Conservation (phyloP, 2,113 vertebrate genomes). For the Aythya baeri region DNA sequence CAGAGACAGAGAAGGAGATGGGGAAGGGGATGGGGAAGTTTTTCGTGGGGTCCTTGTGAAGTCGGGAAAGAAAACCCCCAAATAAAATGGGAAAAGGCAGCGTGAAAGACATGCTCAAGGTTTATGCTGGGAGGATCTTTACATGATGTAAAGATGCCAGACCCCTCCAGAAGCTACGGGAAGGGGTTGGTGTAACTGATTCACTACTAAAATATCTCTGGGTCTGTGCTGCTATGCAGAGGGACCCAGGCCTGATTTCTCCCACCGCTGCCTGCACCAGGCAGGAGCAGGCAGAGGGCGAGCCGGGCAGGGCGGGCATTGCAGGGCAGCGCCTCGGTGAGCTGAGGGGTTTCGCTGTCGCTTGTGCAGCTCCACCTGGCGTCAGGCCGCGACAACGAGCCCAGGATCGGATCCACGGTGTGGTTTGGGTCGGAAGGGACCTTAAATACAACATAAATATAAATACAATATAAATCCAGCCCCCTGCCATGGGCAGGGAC, state of each 20-base stretch:
- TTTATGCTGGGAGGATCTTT: accelerated
- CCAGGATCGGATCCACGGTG: not conserved
- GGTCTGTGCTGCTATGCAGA: accelerated
- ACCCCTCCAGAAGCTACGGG: not conserved
- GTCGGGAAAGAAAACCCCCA: not conserved
- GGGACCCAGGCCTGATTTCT: not conserved
- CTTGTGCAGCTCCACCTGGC: not conserved
- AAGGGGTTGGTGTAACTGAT: not conserved
- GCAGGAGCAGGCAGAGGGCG: accelerated
- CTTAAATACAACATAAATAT: no score
- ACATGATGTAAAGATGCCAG: not conserved
- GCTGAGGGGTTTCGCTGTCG: accelerated
- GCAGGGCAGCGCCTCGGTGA: accelerated
- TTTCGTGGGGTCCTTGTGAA: accelerated
- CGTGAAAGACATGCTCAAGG: accelerated
- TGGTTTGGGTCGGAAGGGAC: no score
- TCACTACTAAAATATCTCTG: not conserved
- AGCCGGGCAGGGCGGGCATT: accelerated
- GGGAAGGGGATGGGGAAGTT: no score
- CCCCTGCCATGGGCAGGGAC: no score
- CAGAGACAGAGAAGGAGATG: no score
- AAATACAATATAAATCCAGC: no score
- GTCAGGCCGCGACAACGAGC: not conserved
- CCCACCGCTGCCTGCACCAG: not conserved
- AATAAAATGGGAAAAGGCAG: not conserved